Conservation (phyloP, 2,113 vertebrate species). For the western clawed frog (Xenopus tropicalis) region UCB_Xtro_10.0 CM004444.2:103994501-103995000, state of each 20-base stretch:
- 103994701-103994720: slow-evolving; percentile 82
- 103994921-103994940: slow-evolving; percentile 96
- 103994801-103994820: slow-evolving; percentile 71
- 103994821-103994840: slow-evolving; percentile 76
- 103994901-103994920: slow-evolving; percentile 88
- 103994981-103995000: slow-evolving; percentile 73
- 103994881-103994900: slow-evolving; percentile 85
- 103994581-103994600: slow-evolving; percentile 66
- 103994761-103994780: slow-evolving; percentile 78
- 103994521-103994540: slow-evolving; percentile 54
- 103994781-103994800: slow-evolving; percentile 78
- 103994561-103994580: slow-evolving; percentile 47
- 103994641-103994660: slow-evolving; percentile 80
- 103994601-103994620: slow-evolving; percentile 73
- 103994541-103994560: slow-evolving; percentile 59
- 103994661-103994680: slow-evolving; percentile 88
- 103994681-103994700: slow-evolving; percentile 86
- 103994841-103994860: slow-evolving; percentile 77
- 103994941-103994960: slow-evolving; percentile 87
- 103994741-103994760: slow-evolving; percentile 78
- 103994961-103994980: slow-evolving; percentile 98
- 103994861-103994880: slow-evolving; percentile 87
- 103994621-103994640: slow-evolving; percentile 82
- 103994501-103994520: slow-evolving; percentile 34
- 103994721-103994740: slow-evolving; percentile 71